These are phyloP conservation scores for Burhinus oedicnemus DNA, from an alignment of 2,113 vertebrate genomes.

Conservation along the genomic window DNA sequence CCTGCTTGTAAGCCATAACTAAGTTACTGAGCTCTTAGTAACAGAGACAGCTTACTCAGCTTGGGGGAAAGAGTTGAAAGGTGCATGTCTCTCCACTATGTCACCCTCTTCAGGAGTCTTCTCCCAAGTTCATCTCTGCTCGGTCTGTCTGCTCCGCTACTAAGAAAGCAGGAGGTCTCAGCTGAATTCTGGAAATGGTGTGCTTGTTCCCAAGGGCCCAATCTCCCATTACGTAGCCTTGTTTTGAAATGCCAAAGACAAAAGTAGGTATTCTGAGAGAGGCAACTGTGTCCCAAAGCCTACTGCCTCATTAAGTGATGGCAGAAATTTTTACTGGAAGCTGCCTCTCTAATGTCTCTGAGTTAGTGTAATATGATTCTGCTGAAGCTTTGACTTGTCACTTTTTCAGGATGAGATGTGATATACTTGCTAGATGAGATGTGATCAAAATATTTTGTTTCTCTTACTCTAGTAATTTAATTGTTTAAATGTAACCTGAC, in stretches of 20 bases:
- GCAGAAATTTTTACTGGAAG: background rate
- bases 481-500: background rate
- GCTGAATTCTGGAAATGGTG: background rate
- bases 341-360: background rate
- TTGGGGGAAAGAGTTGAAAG: background rate
- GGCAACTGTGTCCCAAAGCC: background rate
- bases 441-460: conserved; percentile 60
- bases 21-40: background rate
- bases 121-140: background rate
- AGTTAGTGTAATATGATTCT: background rate
- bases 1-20: background rate
- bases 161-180: background rate
- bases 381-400: background rate
- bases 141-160: background rate
- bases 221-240: background rate
- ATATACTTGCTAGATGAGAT: background rate
- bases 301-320: background rate
- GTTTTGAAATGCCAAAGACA: background rate
- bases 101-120: background rate
- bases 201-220: background rate
- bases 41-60: background rate
- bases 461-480: conserved; percentile 12
- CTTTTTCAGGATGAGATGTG: background rate
- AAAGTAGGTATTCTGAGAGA: background rate
- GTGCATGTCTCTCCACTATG: background rate